Evolutionary conservation across 2,113 vertebrate genomes (phyloP), one percentile per base, ranked within the genome.

Genomic region (Balaeniceps rex): DNA sequence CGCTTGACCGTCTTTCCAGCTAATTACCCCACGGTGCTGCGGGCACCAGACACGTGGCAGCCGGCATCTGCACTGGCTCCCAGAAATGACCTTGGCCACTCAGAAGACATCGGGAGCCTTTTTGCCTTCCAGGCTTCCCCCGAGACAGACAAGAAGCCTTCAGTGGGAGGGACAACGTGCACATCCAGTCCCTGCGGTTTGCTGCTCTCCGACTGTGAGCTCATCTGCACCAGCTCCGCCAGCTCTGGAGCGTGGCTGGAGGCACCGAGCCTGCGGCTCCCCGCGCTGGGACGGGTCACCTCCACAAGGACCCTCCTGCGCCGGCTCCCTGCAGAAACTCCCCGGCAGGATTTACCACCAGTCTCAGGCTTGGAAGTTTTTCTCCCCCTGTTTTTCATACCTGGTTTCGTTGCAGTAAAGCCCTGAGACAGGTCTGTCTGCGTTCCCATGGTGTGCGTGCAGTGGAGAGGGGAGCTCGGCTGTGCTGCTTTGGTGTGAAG

Each of bases 361-460:
- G 28, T 24, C 68, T 46, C 51, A 49, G 44, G 18, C 54, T 44
- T 70, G 74, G 12, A 49, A 72, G 25, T 14, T 38, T 71, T 91
- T 40, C 14, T 51, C 33, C 33, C 4, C 1, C 6, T 19, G 29
- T 52, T n/a, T 77, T 23, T 14, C 54, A 47, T 31, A 2, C 9
- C 28, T 4, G 4, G 33, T 23, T 79, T 65, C 23, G 6, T 4
- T 15, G 36, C 60, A 79, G 83, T 19, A 6, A n/a, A 82, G 60
- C 85, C 64, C 47, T 3, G 28, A 54, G 68, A 12, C 3, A 8
- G 25, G 38, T 40, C 40, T 40, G 55, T 74, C 54, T 94, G 68
- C 21, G 10, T 24, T n/a, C 29, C 44, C 0, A 0, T 14, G 52
- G 29, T 5, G 29, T 17, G 9, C 6, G 38, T 16, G 38, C 13